Conservation (phyloP, 2,888 invertebrate species). For the Chirona hameri region DNA sequence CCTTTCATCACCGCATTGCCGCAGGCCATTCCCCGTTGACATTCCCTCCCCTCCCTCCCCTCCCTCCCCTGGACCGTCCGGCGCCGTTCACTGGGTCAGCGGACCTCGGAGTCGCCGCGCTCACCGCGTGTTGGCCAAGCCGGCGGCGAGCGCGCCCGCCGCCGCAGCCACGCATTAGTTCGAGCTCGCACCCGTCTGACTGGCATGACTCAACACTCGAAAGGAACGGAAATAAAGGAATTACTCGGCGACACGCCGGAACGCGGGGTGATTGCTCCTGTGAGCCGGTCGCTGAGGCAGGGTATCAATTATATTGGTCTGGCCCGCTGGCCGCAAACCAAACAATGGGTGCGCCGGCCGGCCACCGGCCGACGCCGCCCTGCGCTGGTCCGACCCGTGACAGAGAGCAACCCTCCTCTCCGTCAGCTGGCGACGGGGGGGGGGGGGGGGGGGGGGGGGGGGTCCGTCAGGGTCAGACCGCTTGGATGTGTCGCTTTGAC, state of each 20-base stretch:
- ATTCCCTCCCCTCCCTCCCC: too few species aligned
- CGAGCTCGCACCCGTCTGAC: background rate
- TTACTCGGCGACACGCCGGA: background rate
- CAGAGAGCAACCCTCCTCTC: too few species aligned
- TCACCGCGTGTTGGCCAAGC: background rate
- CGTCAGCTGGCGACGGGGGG: background rate
- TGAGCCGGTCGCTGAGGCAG: background rate
- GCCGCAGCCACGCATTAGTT: background rate
- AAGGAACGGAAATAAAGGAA: slow-evolving; percentile 25
- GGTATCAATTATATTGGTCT: background rate
- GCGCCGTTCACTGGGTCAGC: background rate
- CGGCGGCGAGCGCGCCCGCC: background rate
- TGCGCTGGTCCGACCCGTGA: too few species aligned
- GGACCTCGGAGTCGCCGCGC: too few species aligned
- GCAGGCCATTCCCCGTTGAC: too few species aligned
- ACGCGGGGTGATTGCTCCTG: slow-evolving; percentile 1
- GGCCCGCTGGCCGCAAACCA: background rate
- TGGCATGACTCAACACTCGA: slow-evolving; percentile 9
- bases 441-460: background rate
- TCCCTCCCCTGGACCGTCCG: background rate
- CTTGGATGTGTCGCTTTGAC: too few species aligned
- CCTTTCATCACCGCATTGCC: too few species aligned
- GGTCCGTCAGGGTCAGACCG: background rate
- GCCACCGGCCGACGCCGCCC: background rate
- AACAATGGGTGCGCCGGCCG: background rate